Percentiles rank a stretch among this genome's conserved stretches.
phyloP scores from a whole-genome alignment of 2,797 vertebrate genomes.

The Muraenolepis orangiensis region DNA sequence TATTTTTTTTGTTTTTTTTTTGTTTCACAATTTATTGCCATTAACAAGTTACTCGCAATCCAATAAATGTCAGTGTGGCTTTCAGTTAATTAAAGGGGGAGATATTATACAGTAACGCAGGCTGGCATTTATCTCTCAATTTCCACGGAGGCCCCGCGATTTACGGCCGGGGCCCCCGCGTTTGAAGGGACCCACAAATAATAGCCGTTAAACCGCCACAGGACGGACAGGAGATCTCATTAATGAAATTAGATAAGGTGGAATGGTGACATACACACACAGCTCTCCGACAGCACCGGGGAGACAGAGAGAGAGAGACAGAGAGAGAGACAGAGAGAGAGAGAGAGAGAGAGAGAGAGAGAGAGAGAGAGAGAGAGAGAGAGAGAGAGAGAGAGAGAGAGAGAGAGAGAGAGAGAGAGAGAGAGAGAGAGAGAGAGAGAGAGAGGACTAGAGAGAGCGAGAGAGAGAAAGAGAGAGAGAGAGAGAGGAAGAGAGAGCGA shows the following conservation, averaged over 20 bases:
- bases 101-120: constrained; percentile 95
- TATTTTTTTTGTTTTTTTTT: constrained; percentile 83
- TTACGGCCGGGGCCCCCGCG: constrained; percentile 90
- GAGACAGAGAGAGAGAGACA: constrained; percentile 1
- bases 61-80: constrained; percentile 98
- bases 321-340: not conserved
- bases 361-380: constrained; percentile 20
- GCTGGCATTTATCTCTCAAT: constrained; percentile 97
- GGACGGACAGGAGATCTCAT: constrained; percentile 92
- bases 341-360: constrained; percentile 23
- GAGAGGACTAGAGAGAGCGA: not conserved
- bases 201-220: constrained; percentile 94
- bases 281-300: constrained; percentile 66
- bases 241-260: constrained; percentile 96
- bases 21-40: constrained; percentile 83
- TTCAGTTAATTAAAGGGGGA: constrained; percentile 99
- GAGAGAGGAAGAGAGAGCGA: not conserved
- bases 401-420: too few species aligned
- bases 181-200: constrained; percentile 99
- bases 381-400: constrained; percentile 12
- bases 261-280: constrained; percentile 80
- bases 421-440: too few species aligned
- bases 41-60: constrained; percentile 96
- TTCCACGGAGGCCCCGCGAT: constrained; percentile 87
- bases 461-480: constrained; percentile 30